Evolutionary conservation across 2,797 vertebrate genomes (phyloP), one percentile per base, ranked within the genome.

Genomic region (Phrynocephalus guinanensis): DNA sequence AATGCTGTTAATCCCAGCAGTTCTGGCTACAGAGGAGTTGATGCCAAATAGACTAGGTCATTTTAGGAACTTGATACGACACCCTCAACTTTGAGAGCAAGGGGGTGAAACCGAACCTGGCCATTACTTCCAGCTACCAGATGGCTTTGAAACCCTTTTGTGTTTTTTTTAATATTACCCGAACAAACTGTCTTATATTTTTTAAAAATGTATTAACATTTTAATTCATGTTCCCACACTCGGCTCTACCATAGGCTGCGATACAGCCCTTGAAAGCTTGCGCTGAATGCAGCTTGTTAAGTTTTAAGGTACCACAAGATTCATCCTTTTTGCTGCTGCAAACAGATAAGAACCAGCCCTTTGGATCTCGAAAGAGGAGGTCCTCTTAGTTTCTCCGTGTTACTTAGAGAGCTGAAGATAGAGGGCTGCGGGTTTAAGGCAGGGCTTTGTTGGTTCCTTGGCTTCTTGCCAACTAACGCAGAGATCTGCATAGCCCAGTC

Each of bases 151-250:
- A 91, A 87, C 82, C 89, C 91, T 94, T 90, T 60, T 10, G 84
- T 85, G 93, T 88, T 93, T 44, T 44, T 93, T 94, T 92, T 91
- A 93, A 93, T 91, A 94, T 95, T 91, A 89, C 88, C 90, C 0
- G 73, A 90, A 87, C 71, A 90, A 94, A 92, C 92, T 71, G 56
- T 18, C 5, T 92, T 89, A 90, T 84, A 86, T 88, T 85, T 93
- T 93, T 93, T 87, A 94, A 91, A 94, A 84, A 93, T 2, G 76
- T 91, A 93, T 92, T 10, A 48, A 94, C 91, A 95, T 95, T 91
- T 93, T 92, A 88, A 95, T 95, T 95, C 87, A 89, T 90, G 90
- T 94, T 94, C 90, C 83, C 88, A 92, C 90, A 79, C 91, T 93
- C 89, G 83, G 81, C 60, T 18, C 15, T 56, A 79, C 94, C 91